Base-by-base conservation (phyloP, 2,888 invertebrate species). In the Ypsolopha scabrella region DNA sequence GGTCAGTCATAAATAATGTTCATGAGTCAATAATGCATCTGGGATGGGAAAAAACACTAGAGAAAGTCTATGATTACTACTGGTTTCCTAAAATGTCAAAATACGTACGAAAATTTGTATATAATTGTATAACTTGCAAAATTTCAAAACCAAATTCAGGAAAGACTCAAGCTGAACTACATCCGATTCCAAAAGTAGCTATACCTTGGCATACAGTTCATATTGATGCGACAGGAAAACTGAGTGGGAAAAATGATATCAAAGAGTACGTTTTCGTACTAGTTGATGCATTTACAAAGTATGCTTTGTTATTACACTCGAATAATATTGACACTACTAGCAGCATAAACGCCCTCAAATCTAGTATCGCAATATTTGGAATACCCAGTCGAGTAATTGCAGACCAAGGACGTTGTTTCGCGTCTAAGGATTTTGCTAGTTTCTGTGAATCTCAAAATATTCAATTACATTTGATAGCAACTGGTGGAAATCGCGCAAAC, bases 71-170 rank as follows among this genome's bases (percentile, higher is more conserved):
- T 47, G 54, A 60, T n/a, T 45, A 51, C n/a, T 61, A 60, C 39
- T 60, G 60, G 60, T 62, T 61, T 38, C 51, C 41, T 7, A 49
- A 53, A 11, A 60, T 60, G 56, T 35, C 57, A 8, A 55, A 57
- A 47, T 58, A 54, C 51, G 47, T 61, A n/a, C 41, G 57, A 47
- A 61, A 60, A 52, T 63, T 61, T 53, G 56, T 58, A 7, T 56
- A 61, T 6, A 50, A n/a, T n/a, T n/a, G 70, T 50, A 53, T 70
- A 6, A 68, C 63, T 0, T 70, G 70, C 51, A 62, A 57, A 54
- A 35, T 63, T 3, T 57, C 67, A 0, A 71, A 71, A 51, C 56
- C 61, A 8, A 35, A 35, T n/a, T 60, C 64, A 0, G 70, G 70
- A 6, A 60, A 57, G 45, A 14, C 54, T n/a, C 67, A 65, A 49